Evolutionary conservation across 2,113 vertebrate species (phyloP).

Genomic region (Phaethornis superciliosus): DNA sequence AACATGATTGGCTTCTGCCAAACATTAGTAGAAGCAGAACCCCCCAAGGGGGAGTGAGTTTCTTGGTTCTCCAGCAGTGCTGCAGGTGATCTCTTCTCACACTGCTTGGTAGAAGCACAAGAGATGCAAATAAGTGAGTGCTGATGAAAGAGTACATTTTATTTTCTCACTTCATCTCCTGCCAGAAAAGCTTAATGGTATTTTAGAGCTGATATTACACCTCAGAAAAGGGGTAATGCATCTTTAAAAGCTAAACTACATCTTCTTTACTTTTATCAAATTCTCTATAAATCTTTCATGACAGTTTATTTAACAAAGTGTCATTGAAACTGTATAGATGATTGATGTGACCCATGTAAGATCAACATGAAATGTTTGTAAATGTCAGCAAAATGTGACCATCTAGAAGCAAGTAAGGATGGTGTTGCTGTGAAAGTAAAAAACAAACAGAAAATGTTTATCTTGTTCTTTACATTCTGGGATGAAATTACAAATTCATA

Average conservation of each 20-base stretch:
- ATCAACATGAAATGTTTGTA: constrained; percentile 88
- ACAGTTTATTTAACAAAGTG: constrained; percentile 87
- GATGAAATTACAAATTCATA: constrained; percentile 77
- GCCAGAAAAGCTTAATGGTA: constrained; percentile 69
- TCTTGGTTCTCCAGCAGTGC: neutral
- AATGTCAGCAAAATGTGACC: constrained; percentile 84
- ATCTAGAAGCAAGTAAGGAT: constrained; percentile 77
- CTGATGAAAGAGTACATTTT: constrained; percentile 41
- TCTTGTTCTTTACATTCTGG: constrained; percentile 69
- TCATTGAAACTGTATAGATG: constrained; percentile 83
- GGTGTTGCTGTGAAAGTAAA: constrained; percentile 73
- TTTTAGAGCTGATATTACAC: constrained; percentile 78
- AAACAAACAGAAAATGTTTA: constrained; percentile 80
- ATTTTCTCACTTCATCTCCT: constrained; percentile 65
- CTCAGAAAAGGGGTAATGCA: constrained; percentile 77
- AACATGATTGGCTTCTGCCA: neutral
- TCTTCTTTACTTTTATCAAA: constrained; percentile 86
- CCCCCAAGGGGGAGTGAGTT: neutral
- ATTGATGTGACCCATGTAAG: constrained; percentile 82
- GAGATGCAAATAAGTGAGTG: constrained; percentile 52
- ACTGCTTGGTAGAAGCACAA: neutral
- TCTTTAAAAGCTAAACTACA: constrained; percentile 83
- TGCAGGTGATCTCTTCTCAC: neutral
- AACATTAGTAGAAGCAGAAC: neutral
- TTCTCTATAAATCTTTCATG: constrained; percentile 87